Evolutionary conservation across 2,113 vertebrate species (phyloP).

Genomic region (Nicator chloris): DNA sequence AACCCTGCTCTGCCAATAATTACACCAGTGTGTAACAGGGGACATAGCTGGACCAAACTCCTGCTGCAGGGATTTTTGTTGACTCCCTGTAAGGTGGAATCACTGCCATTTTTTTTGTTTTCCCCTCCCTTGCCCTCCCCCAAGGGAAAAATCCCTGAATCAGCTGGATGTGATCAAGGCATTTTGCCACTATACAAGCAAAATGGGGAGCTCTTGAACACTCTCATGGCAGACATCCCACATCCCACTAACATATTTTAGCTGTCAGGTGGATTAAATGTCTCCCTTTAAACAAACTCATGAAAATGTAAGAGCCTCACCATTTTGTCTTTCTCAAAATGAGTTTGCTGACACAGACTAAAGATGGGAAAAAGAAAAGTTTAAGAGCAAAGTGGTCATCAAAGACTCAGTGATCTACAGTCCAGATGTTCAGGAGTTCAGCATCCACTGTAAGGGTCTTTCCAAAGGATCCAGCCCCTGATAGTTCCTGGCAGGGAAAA

Average conservation of each 20-base stretch:
- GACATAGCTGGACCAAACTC: background rate
- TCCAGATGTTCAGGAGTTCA: background rate
- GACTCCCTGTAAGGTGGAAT: background rate
- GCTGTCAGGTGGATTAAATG: conserved; percentile 11
- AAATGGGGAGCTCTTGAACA: background rate
- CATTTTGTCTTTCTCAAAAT: background rate
- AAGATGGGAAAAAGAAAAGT: background rate
- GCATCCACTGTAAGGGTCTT: background rate
- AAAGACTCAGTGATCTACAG: background rate
- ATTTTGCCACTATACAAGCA: background rate
- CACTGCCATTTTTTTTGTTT: background rate
- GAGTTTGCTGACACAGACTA: background rate
- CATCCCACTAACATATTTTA: background rate
- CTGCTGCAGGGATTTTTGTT: background rate
- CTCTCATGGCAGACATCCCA: background rate
- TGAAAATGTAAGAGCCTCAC: conserved; percentile 10
- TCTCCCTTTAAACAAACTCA: conserved; percentile 2
- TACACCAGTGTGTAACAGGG: background rate
- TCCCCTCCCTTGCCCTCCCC: background rate
- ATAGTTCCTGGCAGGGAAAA: background rate
- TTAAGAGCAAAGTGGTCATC: background rate
- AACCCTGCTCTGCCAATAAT: background rate
- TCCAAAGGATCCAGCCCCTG: background rate
- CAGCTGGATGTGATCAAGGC: background rate
- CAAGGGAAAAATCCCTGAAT: conserved; percentile 22